These are phyloP conservation scores for Sebastes cheni DNA, from an alignment of 2,797 vertebrate species.

Conservation along the genomic window DNA sequence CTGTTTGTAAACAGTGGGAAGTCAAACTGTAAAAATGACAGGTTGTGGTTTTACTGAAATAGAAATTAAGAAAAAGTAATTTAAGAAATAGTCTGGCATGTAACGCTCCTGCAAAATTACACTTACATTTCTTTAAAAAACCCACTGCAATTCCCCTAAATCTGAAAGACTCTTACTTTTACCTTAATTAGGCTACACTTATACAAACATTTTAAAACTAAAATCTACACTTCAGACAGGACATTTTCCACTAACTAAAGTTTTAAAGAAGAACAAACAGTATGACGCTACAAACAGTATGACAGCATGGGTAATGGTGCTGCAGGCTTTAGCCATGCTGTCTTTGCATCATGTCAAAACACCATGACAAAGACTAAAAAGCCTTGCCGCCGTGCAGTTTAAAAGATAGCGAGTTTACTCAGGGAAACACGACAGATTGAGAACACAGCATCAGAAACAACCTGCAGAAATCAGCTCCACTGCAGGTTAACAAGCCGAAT, in stretches of 20 bases:
- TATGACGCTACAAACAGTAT: background rate
- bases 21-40: background rate
- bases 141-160: background rate
- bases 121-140: background rate
- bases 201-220: background rate
- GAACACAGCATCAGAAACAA: slow-evolving; percentile 30
- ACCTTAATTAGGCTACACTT: background rate
- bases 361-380: slow-evolving; percentile 2
- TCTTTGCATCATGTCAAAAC: slow-evolving; percentile 2
- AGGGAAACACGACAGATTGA: slow-evolving; percentile 18
- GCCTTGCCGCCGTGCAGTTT: background rate
- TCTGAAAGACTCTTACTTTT: background rate
- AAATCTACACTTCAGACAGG: background rate
- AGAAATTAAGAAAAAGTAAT: too few relatives aligned
- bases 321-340: too few relatives aligned
- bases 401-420: background rate
- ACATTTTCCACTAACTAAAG: background rate
- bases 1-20: background rate
- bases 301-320: too few relatives aligned
- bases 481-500: slow-evolving; percentile 35
- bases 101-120: background rate
- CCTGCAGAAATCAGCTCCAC: slow-evolving; percentile 10
- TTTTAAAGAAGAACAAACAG: slow-evolving; percentile 4
- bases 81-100: background rate
- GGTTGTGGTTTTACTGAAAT: background rate